phyloP scores from a whole-genome alignment of 2,113 vertebrate species.

The Vulpes vulpes region DNA sequence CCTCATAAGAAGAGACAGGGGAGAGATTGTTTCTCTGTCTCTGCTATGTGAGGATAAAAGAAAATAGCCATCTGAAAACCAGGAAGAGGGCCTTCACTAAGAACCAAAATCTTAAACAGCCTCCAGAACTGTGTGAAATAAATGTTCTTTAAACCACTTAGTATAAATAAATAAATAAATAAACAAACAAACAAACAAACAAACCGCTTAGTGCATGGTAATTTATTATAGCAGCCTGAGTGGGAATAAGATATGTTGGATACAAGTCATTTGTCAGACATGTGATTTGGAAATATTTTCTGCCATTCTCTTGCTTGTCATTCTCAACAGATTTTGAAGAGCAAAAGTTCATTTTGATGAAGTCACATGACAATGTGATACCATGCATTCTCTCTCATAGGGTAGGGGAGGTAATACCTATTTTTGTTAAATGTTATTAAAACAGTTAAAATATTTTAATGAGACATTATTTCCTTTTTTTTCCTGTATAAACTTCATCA shows the following conservation, averaged over 20 bases:
- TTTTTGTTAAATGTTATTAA: slow-evolving; percentile 49
- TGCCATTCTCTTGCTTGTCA: not conserved
- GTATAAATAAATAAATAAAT: not conserved
- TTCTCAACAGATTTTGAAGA: slow-evolving; percentile 6
- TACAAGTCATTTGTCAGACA: not conserved
- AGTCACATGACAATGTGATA: not conserved
- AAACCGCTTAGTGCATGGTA: not conserved
- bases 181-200: not conserved
- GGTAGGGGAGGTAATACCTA: not conserved
- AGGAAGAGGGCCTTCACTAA: not conserved
- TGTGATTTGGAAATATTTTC: slow-evolving; percentile 16
- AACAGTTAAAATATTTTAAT: not conserved
- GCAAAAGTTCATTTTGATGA: not conserved
- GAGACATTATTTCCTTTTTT: slow-evolving; percentile 17
- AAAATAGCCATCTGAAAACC: not conserved
- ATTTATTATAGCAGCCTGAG: not conserved
- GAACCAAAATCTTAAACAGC: not conserved
- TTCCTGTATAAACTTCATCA: slow-evolving; percentile 3
- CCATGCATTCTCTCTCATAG: not conserved
- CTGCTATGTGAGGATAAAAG: not conserved
- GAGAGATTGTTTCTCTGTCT: not conserved
- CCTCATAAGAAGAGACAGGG: not conserved
- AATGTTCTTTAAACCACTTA: not conserved
- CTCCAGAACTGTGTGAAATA: not conserved
- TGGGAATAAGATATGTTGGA: not conserved